These are phyloP conservation scores for Acropternis orthonyx DNA, from an alignment of 2,797 vertebrate species.

Conservation along the genomic window DNA sequence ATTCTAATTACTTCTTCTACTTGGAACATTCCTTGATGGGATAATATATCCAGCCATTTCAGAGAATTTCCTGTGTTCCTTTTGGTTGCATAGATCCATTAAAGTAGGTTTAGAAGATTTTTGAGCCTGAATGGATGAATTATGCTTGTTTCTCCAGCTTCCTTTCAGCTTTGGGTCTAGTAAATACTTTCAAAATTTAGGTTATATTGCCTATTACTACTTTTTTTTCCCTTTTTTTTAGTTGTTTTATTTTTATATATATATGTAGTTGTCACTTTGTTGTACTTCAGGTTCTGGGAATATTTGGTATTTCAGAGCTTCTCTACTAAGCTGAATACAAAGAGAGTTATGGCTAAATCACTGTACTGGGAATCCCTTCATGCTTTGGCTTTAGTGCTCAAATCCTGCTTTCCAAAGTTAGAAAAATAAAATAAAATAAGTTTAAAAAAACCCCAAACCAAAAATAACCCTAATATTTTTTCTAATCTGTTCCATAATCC, in stretches of 20 bases:
- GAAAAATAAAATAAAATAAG: neutral
- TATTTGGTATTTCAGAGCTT: neutral
- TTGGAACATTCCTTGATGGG: neutral
- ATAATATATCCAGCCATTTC: neutral
- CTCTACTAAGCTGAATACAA: neutral
- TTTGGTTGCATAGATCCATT: neutral
- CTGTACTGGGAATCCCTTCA: neutral
- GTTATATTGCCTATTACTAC: neutral
- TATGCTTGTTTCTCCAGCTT: neutral
- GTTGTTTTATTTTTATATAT: neutral
- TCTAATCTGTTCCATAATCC: neutral
- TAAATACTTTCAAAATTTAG: neutral
- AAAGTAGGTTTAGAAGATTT: neutral
- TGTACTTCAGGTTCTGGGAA: neutral
- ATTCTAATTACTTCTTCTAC: neutral
- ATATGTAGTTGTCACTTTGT: neutral
- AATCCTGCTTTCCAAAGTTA: neutral
- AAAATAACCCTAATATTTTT: neutral
- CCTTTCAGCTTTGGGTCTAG: neutral
- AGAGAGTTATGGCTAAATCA: neutral
- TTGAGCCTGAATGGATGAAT: neutral
- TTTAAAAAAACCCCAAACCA: no score
- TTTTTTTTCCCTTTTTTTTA: no score
- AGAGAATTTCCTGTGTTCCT: neutral
- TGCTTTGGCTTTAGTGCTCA: neutral